Base-by-base conservation (phyloP, 2,797 vertebrate species). In the Premnoplex brunnescens region DNA sequence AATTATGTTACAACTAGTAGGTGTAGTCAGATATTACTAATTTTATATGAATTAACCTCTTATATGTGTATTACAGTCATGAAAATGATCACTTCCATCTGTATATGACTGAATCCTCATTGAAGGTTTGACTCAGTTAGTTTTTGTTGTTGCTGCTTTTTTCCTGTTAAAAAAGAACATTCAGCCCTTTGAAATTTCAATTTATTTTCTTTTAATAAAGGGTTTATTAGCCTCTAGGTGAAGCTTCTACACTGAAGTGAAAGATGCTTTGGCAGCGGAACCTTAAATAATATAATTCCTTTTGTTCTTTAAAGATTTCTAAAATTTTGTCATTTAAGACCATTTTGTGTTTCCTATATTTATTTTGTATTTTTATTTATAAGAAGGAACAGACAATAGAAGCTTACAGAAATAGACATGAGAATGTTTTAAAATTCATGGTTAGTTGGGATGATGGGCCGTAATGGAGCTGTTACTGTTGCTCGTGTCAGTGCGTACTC, bases 401-500 rank as follows among this genome's bases (percentile, higher is more conserved):
- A 66, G 8, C 19, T 63, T 12, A 48, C 7, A 81, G 43, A 84
- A 78, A 68, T 3, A 7, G 3, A 44, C 27, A 26, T 18, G 23
- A 10, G 19, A 73, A 55, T 26, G 6, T n/a, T 69, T 37, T 44
- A 34, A 79, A 77, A 49, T 82, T 79, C 48, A 11, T 30, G 81
- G 26, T 41, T 69, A 20, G 56, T 39, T 80, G 74, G 44, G 37
- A 39, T 10, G 44, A 49, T 66, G 18, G 60, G 9, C 12, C 9
- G 0, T 89, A 93, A 96, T 89, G 88, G 90, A 97, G 88, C 58
- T 95, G 92, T 92, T 92, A 74, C 67, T 67, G 63, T n/a, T 71
- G 28, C n/a, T 85, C 1, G 0, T 46, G 67, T 93, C 93, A 91
- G 2, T 1, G 24, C 0, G 0, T 37, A 49, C 44, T 64, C 43